Percentiles rank a stretch among this genome's conserved stretches.
Evolutionary conservation across 2,797 vertebrate species (phyloP).

Genomic region (Iguana delicatissima): DNA sequence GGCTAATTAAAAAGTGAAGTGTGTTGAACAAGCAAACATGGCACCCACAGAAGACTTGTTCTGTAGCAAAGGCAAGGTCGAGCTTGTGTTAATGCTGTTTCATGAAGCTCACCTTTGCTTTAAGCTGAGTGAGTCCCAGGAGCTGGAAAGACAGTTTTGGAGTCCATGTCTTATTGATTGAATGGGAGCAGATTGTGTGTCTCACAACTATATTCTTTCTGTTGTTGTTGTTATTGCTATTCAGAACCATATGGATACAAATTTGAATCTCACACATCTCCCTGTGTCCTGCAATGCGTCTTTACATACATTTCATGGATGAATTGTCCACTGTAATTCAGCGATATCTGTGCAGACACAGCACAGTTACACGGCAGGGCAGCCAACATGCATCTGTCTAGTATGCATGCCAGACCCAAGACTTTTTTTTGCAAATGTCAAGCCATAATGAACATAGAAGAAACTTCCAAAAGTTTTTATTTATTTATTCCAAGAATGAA

Average conservation of each 20-base stretch:
- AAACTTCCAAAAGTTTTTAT: background rate
- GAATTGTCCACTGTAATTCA: background rate
- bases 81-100: constrained; percentile 66
- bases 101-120: constrained; percentile 66
- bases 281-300: background rate
- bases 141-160: constrained; percentile 26
- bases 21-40: constrained; percentile 82
- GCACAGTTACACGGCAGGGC: background rate
- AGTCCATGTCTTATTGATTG: accelerated
- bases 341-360: background rate
- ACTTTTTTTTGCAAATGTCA: background rate
- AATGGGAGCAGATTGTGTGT: background rate
- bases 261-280: too few relatives aligned
- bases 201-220: constrained; percentile 36
- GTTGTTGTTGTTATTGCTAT: background rate
- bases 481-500: background rate
- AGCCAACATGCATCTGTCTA: background rate
- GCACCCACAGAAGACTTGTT: constrained; percentile 84
- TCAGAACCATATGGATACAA: background rate
- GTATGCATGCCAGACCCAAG: background rate
- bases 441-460: background rate
- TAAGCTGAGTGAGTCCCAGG: constrained; percentile 50
- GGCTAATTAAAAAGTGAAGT: constrained; percentile 97
- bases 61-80: constrained; percentile 72
- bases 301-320: background rate